Evolutionary conservation across 2,113 vertebrate species (phyloP).

Genomic region (Geococcyx californianus): DNA sequence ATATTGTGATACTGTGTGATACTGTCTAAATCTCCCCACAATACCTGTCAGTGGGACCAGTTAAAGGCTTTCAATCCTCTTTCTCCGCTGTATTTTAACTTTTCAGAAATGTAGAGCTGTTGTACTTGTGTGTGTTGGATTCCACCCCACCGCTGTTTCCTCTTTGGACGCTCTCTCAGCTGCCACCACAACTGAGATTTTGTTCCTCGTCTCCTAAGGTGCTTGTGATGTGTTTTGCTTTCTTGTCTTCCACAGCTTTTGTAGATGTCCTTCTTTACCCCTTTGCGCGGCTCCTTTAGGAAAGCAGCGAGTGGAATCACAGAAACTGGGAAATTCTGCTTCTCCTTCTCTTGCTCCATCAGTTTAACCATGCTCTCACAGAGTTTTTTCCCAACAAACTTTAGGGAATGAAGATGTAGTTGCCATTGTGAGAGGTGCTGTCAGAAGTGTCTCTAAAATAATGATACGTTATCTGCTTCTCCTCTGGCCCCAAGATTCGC

Average conservation of each 20-base stretch:
- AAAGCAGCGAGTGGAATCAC: neutral
- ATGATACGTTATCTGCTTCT: rapidly evolving
- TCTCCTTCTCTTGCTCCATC: neutral
- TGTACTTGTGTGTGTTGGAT: neutral
- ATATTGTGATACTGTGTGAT: no score
- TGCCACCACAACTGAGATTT: neutral
- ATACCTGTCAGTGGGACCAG: neutral
- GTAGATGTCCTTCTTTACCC: neutral
- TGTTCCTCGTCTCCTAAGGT: neutral
- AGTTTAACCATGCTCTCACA: neutral
- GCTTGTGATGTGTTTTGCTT: neutral
- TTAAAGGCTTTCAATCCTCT: no score
- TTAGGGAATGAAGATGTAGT: neutral
- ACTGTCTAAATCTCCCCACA: neutral
- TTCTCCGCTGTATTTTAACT: neutral
- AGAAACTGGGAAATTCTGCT: neutral
- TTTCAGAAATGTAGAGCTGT: rapidly evolving
- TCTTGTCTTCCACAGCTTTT: neutral
- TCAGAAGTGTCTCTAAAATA: neutral
- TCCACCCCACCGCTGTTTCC: neutral
- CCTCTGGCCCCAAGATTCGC: neutral
- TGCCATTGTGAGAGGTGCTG: neutral
- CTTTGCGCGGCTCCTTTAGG: neutral
- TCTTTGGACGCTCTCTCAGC: neutral
- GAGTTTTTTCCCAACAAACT: neutral